phyloP scores from a whole-genome alignment of 2,888 invertebrate genomes.

The Siphonodentalium dalli region DNA sequence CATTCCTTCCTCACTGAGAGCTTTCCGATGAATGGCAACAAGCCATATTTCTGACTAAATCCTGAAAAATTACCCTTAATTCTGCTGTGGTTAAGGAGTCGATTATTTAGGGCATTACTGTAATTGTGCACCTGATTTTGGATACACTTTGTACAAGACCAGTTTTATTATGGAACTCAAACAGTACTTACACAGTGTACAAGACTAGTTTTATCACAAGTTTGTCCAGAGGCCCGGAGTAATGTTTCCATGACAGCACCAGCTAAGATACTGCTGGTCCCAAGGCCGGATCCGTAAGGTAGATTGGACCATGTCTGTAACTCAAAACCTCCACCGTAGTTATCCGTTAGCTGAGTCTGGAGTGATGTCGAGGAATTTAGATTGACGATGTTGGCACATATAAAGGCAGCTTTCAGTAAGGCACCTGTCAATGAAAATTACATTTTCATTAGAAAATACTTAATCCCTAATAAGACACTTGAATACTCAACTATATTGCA shows the following conservation, averaged over 20 bases:
- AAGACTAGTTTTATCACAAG: conserved; percentile 58
- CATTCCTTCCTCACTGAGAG: too few species aligned
- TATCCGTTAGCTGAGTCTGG: conserved; percentile 53
- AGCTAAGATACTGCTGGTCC: conserved; percentile 70
- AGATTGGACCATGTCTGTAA: conserved; percentile 66
- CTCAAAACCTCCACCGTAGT: conserved; percentile 66
- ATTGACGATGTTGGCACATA: conserved; percentile 64
- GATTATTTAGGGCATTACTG: too few species aligned
- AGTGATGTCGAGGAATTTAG: conserved; percentile 42
- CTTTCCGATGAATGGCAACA: too few species aligned
- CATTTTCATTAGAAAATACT: background rate
- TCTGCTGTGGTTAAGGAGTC: too few species aligned
- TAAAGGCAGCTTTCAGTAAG: conserved; percentile 67
- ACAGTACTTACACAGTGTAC: conserved; percentile 64
- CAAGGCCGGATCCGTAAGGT: conserved; percentile 69
- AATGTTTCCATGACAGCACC: conserved; percentile 67
- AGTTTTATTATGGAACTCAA: too few species aligned
- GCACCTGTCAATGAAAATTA: conserved; percentile 56
- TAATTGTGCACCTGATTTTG: background rate
- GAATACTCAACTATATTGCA: too few species aligned
- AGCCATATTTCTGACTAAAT: too few species aligned
- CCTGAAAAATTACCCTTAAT: too few species aligned
- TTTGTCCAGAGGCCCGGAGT: conserved; percentile 63
- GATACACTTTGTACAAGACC: background rate
- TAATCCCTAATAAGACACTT: background rate